Base-by-base conservation (phyloP, 2,797 vertebrate genomes). In the Channallabes apus region DNA sequence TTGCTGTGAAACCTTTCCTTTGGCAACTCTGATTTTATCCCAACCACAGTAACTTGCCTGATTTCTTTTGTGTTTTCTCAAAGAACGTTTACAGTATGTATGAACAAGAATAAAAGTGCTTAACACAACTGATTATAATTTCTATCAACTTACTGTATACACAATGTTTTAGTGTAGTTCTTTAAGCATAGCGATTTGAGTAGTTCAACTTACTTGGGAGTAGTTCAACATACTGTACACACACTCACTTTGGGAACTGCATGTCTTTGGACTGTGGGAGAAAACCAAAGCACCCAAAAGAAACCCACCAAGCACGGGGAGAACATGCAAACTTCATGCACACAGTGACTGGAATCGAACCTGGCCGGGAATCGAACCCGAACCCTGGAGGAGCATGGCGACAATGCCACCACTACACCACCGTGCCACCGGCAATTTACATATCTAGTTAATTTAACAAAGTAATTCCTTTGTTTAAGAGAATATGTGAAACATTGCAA, bases 1-100 rank as follows among this genome's bases (percentile, higher is more conserved):
- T 32, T 32, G 1, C 32, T 32, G 1, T 1, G 32, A 2, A 1
- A 15, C n/a, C 1, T 29, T n/a, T n/a, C n/a, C n/a, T n/a, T n/a
- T n/a, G n/a, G n/a, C 62, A 65, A 15, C 27, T 27, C 9, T 32
- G 32, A 32, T 32, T 32, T 64, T 11, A 62, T 22, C 22, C 59
- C 59, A 62, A 24, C 7, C 8, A 24, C 24, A 27, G n/a, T 27
- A 65, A 65, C 62, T 65, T 15, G n/a, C 14, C 24, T 5, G 9
- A 27, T 5, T 64, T 27, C n/a, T 27, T 65, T 29, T 27, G 11
- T 29, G 62, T 14, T 65, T 65, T 65, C 62, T 2, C 12, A 32
- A 32, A 32, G 12, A 65, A 65, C 12, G 12, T 2, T 27, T 65
- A 32, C 32, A 32, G 32, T 27, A 65, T 29, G 1, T 0, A 1